phyloP scores from a whole-genome alignment of 2,113 vertebrate genomes.

The Percopsis transmontana region DNA sequence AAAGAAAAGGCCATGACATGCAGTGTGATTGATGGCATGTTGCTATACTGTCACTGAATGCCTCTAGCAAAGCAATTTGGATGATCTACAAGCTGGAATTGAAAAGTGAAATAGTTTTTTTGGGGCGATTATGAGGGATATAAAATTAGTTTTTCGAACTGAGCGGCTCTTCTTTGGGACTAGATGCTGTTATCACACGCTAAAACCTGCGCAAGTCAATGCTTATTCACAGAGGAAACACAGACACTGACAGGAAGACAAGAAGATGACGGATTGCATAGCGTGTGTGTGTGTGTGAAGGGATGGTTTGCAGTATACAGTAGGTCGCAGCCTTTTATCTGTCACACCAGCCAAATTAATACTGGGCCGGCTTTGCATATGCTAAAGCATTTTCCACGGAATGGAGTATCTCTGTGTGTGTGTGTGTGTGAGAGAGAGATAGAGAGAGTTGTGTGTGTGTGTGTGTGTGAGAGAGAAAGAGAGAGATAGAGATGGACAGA shows the following conservation, averaged over 20 bases:
- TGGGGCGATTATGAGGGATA: slow-evolving; percentile 21
- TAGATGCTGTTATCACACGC: slow-evolving; percentile 27
- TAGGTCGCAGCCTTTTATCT: slow-evolving; percentile 17
- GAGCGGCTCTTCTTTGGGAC: slow-evolving; percentile 12
- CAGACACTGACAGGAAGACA: neutral
- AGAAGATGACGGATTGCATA: too few relatives aligned
- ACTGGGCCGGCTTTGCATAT: neutral
- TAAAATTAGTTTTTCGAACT: slow-evolving; percentile 28
- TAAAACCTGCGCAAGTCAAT: slow-evolving; percentile 3
- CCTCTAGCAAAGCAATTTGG: slow-evolving; percentile 39
- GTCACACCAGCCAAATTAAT: slow-evolving; percentile 16
- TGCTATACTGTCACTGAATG: slow-evolving; percentile 26
- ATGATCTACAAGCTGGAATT: slow-evolving; percentile 33
- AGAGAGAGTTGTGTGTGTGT: neutral
- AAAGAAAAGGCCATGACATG: neutral
- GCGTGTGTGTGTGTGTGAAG: slow-evolving; percentile 10
- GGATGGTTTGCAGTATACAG: slow-evolving; percentile 21
- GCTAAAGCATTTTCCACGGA: too few relatives aligned
- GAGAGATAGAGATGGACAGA: neutral
- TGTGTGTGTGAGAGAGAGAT: too few relatives aligned
- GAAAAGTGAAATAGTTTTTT: slow-evolving; percentile 23
- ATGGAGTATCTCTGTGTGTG: slow-evolving; percentile 3
- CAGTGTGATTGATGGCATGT: slow-evolving; percentile 43
- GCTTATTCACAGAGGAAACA: neutral
- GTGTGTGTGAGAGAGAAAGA: neutral